These are phyloP conservation scores for Empidonax traillii DNA, from an alignment of 2,113 vertebrate species.

Conservation along the genomic window DNA sequence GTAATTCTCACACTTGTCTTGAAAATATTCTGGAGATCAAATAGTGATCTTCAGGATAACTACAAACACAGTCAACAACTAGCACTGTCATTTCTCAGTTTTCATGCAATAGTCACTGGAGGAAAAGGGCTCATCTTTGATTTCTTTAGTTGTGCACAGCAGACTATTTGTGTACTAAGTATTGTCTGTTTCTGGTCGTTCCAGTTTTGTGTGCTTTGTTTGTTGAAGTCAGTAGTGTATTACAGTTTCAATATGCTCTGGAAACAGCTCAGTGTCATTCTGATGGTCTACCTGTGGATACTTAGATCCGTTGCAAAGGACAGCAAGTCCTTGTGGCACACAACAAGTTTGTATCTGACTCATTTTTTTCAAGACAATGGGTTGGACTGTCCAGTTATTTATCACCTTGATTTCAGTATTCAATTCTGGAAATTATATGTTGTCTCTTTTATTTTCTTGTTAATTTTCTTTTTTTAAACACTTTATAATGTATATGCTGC, in stretches of 20 bases:
- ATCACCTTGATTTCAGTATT: not conserved
- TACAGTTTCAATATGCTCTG: not conserved
- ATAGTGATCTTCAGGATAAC: not conserved
- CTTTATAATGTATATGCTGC: slow-evolving; percentile 8
- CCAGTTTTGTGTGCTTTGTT: slow-evolving; percentile 18
- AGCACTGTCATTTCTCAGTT: not conserved
- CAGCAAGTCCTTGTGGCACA: not conserved
- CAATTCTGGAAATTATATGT: not conserved
- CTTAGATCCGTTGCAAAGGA: not conserved
- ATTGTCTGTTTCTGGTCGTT: slow-evolving; percentile 22
- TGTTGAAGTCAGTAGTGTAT: not conserved
- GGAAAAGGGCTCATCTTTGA: not conserved
- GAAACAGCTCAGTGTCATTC: not conserved
- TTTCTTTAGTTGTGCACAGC: not conserved
- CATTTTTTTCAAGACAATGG: not conserved
- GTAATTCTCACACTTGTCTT: not conserved
- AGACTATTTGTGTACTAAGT: slow-evolving; percentile 2
- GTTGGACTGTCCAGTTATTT: not conserved
- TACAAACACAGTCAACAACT: not conserved
- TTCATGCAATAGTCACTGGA: not conserved
- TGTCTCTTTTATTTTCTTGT: not conserved
- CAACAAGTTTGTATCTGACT: not conserved
- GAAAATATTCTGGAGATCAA: not conserved
- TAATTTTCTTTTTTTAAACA: not conserved
- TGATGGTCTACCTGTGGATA: not conserved